These are phyloP conservation scores for Crepidodera aurea DNA, from an alignment of 2,888 invertebrate species.

Conservation along the genomic window DNA sequence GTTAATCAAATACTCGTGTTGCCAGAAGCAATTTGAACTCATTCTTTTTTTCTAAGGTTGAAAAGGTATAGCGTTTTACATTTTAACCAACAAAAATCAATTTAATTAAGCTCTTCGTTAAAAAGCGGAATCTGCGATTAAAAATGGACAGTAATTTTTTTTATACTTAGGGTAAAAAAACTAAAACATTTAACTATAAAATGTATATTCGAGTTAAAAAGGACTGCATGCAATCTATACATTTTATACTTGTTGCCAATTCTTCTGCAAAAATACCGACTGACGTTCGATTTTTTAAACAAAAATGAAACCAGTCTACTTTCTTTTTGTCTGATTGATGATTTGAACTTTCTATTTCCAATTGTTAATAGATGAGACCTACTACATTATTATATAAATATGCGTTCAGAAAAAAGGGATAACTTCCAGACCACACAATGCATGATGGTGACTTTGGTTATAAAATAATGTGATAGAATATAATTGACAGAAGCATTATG, in stretches of 20 bases:
- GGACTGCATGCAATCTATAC: too few relatives aligned
- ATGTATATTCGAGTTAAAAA: too few relatives aligned
- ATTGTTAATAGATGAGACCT: constrained; percentile 12
- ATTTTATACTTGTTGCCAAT: not conserved
- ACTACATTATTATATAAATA: constrained; percentile 5
- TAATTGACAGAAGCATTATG: not conserved
- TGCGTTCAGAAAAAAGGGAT: constrained; percentile 10
- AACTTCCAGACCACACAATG: constrained; percentile 22
- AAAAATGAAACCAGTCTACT: constrained; percentile 12
- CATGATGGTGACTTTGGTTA: constrained; percentile 10
- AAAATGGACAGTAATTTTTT: too few relatives aligned
- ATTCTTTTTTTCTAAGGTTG: too few relatives aligned
- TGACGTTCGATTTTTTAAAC: not conserved
- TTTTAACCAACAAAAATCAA: too few relatives aligned
- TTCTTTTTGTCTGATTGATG: constrained; percentile 21
- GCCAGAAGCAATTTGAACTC: too few relatives aligned
- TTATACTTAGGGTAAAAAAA: too few relatives aligned
- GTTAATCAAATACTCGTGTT: too few relatives aligned
- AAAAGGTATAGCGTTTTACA: too few relatives aligned
- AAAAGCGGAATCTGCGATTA: too few relatives aligned
- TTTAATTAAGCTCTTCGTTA: too few relatives aligned
- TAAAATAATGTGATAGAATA: constrained; percentile 18
- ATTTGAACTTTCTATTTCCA: constrained; percentile 13
- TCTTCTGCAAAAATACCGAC: constrained; percentile 3
- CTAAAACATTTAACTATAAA: too few relatives aligned